Base-by-base conservation (phyloP, 2,113 vertebrate genomes). In the Poecile atricapillus region DNA sequence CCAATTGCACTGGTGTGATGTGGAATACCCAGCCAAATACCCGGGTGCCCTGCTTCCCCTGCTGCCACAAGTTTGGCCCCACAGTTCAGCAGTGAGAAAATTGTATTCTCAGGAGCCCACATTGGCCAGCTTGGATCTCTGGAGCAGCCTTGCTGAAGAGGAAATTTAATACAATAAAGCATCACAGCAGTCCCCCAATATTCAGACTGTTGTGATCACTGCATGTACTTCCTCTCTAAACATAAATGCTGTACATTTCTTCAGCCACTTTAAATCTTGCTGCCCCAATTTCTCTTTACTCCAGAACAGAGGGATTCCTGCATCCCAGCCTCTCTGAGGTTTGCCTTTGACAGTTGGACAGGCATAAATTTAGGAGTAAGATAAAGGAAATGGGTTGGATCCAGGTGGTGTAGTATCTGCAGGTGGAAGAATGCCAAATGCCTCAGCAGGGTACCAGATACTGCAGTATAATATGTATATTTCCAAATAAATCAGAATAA, bases 311-410 rank as follows among this genome's bases (percentile, higher is more conserved):
- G 41, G 13, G 18, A 24, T 74, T 83, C 35, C 37, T 64, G 14
- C 22, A 60, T 88, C 71, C 35, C 7, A 6, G 5, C 62, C 44
- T 78, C 41, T 49, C 65, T 85, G 94, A 87, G 46, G 7, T 37
- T 91, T 92, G 74, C 69, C 56, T 95, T 64, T 79, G 73, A 63
- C 91, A 74, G 81, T 56, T 79, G 58, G 65, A 46, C 43, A 79
- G 84, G 77, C 44, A 65, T 89, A 73, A 76, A 82, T 91, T 73
- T 69, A 82, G 37, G 43, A 49, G 15, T n/a, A 70, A 75, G 53
- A 76, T 76, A 80, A 84, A 85, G 47, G 39, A 28, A 58, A 91
- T 39, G 15, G 33, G 9, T 37, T 64, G 21, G 37, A 71, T 87
- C 60, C 83, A 94, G 77, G 69, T 83, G 82, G n/a, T 59, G 30